Conservation (phyloP, 2,113 vertebrate species). For the Arizona elegans region DNA sequence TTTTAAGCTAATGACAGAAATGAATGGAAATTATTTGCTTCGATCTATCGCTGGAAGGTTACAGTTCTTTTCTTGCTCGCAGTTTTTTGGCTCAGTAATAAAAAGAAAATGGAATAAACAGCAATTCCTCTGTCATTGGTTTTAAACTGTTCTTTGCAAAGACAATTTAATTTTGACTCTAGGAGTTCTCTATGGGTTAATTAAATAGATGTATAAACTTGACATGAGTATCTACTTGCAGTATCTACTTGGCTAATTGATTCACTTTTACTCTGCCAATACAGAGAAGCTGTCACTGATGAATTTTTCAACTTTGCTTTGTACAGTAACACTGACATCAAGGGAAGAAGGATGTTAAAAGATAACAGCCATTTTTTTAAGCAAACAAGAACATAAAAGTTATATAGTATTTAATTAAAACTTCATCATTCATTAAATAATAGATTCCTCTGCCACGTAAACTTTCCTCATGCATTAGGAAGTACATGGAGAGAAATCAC, state of each 20-base stretch:
- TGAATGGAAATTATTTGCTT: neutral
- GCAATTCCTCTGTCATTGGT: neutral
- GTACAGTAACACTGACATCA: neutral
- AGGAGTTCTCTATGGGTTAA: neutral
- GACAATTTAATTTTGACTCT: conserved; percentile 28
- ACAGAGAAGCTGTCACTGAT: neutral
- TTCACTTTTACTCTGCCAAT: fast-evolving
- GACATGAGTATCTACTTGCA: neutral
- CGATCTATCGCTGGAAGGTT: neutral
- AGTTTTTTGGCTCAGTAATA: conserved; percentile 15
- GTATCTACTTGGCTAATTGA: neutral
- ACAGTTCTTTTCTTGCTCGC: neutral
- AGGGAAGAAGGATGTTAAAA: neutral
- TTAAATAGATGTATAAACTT: neutral
- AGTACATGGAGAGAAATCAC: neutral
- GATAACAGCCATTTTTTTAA: neutral
- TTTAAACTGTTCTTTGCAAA: conserved; percentile 12
- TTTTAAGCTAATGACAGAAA: neutral
- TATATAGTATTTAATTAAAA: neutral
- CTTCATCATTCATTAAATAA: neutral
- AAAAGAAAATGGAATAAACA: conserved; percentile 14
- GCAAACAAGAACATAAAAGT: neutral
- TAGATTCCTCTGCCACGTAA: neutral
- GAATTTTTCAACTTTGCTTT: neutral
- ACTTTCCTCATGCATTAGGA: neutral